Evolutionary conservation across 1,140 invertebrate genomes (phyloP).

Genomic region (Hycleus phaleratus): DNA sequence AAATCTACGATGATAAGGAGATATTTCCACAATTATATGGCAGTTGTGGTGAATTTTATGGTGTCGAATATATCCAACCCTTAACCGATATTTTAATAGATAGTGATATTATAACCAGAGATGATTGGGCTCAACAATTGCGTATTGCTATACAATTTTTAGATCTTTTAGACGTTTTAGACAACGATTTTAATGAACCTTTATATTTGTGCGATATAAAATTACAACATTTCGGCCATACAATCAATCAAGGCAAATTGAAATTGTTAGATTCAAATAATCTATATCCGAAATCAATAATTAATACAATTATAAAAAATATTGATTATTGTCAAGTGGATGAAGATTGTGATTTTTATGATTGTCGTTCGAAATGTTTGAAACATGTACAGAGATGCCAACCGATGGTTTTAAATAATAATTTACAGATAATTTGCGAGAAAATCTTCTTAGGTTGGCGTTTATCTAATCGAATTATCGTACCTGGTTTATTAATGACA

Average conservation of each 20-base stretch:
- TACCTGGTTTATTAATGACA: constrained; percentile 53
- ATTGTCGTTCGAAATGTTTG: constrained; percentile 54
- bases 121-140: constrained; percentile 45
- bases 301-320: constrained; percentile 41
- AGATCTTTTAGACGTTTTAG: constrained; percentile 52
- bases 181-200: constrained; percentile 48
- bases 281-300: constrained; percentile 45
- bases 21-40: constrained; percentile 59
- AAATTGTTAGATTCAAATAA: constrained; percentile 55
- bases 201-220: constrained; percentile 61
- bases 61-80: constrained; percentile 51
- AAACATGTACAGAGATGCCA: constrained; percentile 43
- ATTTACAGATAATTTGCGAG: constrained; percentile 56
- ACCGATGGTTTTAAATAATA: constrained; percentile 51
- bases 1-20: constrained; percentile 49
- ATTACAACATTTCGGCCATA: constrained; percentile 55
- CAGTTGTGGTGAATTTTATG: constrained; percentile 54
- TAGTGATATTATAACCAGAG: constrained; percentile 31
- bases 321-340: constrained; percentile 44
- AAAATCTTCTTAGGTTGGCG: constrained; percentile 57
- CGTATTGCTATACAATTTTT: constrained; percentile 52
- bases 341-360: constrained; percentile 57
- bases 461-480: constrained; percentile 49
- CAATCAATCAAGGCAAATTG: constrained; percentile 42
- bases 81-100: constrained; percentile 40